A percentile compares a stretch with the other conserved stretches of the same genome.
phyloP scores from a whole-genome alignment of 2,888 invertebrate species.

The Margaritifera margaritifera region DNA sequence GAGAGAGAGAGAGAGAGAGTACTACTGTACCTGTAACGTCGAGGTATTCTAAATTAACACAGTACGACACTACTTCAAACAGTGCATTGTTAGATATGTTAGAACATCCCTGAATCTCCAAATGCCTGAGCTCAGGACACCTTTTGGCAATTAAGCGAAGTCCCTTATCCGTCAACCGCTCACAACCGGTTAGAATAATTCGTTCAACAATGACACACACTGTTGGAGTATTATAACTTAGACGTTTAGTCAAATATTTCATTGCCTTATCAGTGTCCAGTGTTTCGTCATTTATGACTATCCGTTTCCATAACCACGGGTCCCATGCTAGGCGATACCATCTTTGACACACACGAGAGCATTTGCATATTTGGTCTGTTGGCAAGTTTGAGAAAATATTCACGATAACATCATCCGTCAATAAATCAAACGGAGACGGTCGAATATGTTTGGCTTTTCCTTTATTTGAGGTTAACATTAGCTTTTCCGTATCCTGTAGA shows the following conservation, averaged over 20 bases:
- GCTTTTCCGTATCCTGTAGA: conserved; percentile 45
- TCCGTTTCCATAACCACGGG: conserved; percentile 83
- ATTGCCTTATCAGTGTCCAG: conserved; percentile 80
- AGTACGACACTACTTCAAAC: conserved; percentile 85
- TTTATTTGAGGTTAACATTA: conserved; percentile 40
- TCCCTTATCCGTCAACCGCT: conserved; percentile 84
- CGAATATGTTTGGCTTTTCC: conserved; percentile 42
- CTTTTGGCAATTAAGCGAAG: conserved; percentile 83
- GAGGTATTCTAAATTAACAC: conserved; percentile 86
- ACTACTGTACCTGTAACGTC: conserved; percentile 84
- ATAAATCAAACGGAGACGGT: conserved; percentile 63
- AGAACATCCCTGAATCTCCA: conserved; percentile 84
- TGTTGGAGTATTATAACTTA: conserved; percentile 81
- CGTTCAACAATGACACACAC: conserved; percentile 81
- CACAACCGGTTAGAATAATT: conserved; percentile 81
- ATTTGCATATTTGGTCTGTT: conserved; percentile 81
- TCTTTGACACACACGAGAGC: conserved; percentile 84
- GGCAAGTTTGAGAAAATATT: conserved; percentile 82
- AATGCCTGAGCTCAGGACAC: conserved; percentile 86
- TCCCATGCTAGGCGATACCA: conserved; percentile 87
- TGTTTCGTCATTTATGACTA: conserved; percentile 79
- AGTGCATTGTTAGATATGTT: conserved; percentile 85
- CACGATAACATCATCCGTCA: conserved; percentile 81
- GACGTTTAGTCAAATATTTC: conserved; percentile 77
- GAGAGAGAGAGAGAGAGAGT: conserved; percentile 6